Base-by-base conservation (phyloP, 1,140 invertebrate species). In the Panagrolaimus sp. region DNA sequence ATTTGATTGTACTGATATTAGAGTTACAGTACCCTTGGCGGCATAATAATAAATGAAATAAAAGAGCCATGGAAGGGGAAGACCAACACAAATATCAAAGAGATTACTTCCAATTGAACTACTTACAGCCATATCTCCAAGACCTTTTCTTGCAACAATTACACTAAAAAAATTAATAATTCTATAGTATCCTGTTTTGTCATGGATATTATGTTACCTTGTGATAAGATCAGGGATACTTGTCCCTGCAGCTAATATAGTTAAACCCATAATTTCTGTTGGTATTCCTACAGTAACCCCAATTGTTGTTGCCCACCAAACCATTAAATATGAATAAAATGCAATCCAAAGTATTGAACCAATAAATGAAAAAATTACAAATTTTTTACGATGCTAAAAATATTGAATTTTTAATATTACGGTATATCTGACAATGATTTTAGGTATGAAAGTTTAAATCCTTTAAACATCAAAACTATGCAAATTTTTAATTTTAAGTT, bases 101-200 rank as follows among this genome's bases (percentile, higher is more conserved):
- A 98, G 94, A 87, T 98, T 98, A 85, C 92, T 96, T 75, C 95
- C 95, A 73, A 98, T 92, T 24, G 94, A 96, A 80, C 93, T 96
- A 64, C 94, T 96, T 55, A 98, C 94, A 68, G 95, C 95, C 95
- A 98, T 98, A 85, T 98, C 95, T 26, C 94, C 87, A 28, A 84
- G 83, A 47, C 87, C 87, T 85, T 82, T 77, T 65, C 84, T 83
- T 28, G 86, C 85, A 12, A 87, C 86, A 69, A 87, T 86, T 28
- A 86, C 84, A 74, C 84, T 85, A n/a, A n/a, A n/a, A n/a, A n/a
- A n/a, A n/a, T n/a, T n/a, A n/a, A n/a, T n/a, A n/a, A 38, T 4
- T 4, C 32, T 38, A 38, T 7, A 38, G 32, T 38, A 38, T 38
- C n/a, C n/a, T n/a, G n/a, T n/a, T n/a, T n/a, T n/a, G n/a, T n/a